phyloP scores from a whole-genome alignment of 2,113 vertebrate species.

The Leucoraja erinaceus region DNA sequence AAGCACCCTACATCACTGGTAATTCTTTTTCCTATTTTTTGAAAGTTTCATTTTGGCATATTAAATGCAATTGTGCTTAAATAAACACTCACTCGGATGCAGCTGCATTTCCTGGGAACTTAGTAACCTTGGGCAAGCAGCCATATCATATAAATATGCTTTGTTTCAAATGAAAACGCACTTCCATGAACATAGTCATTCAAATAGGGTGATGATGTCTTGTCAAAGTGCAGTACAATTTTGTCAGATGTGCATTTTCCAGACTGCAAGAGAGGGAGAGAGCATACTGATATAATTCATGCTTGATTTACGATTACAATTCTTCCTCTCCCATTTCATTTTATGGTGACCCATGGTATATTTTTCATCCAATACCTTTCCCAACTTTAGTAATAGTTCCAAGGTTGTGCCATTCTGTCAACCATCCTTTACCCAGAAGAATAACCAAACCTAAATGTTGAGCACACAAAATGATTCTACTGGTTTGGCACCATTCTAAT shows the following conservation, averaged over 20 bases:
- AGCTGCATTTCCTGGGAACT: conserved; percentile 25
- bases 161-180: not conserved
- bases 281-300: not conserved
- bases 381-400: not conserved
- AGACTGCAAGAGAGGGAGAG: not conserved
- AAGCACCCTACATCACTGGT: not conserved
- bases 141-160: conserved; percentile 12
- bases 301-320: not conserved
- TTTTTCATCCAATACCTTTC: not conserved
- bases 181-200: not conserved
- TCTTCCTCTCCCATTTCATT: not conserved
- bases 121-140: conserved; percentile 3
- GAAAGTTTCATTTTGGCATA: not conserved
- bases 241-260: not conserved
- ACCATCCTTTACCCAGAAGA: not conserved
- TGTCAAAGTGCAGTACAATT: not conserved
- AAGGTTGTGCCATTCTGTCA: not conserved
- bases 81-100: conserved; percentile 2
- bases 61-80: not conserved
- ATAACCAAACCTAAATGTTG: not conserved
- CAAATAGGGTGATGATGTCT: not conserved
- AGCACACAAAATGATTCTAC: not conserved
- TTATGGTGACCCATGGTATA: not conserved
- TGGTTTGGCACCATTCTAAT: not conserved
- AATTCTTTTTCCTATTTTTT: not conserved